Conservation (phyloP, 2,888 invertebrate genomes). For the Tillus elongatus region DNA sequence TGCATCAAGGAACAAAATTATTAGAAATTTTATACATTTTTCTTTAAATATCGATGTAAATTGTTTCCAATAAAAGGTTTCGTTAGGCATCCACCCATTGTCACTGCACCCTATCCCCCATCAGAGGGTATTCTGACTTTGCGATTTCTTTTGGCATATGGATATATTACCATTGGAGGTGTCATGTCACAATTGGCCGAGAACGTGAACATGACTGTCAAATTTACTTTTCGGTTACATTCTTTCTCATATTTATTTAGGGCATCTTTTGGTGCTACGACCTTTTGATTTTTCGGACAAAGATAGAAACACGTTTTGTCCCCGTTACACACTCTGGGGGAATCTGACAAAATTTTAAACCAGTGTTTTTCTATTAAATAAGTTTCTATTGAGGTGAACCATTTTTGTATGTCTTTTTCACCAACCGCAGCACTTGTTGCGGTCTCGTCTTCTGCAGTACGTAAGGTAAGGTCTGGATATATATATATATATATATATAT, state of each 20-base stretch:
- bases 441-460: slow-evolving; percentile 6
- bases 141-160: slow-evolving; percentile 11
- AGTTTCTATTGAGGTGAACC: slow-evolving; percentile 2
- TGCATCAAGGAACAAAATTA: too few species aligned
- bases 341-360: slow-evolving; percentile 4
- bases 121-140: slow-evolving; percentile 8
- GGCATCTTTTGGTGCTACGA: slow-evolving; percentile 16
- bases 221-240: too few species aligned
- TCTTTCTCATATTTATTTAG: slow-evolving; percentile 18
- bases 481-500: too few species aligned
- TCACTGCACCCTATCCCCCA: slow-evolving; percentile 16
- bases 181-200: too few species aligned
- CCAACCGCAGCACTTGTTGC: neutral
- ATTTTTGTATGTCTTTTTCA: slow-evolving; percentile 4
- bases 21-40: too few species aligned
- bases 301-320: slow-evolving; percentile 6
- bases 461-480: neutral
- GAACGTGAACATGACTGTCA: too few species aligned
- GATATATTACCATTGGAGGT: slow-evolving; percentile 15
- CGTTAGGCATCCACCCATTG: slow-evolving; percentile 19
- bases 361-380: neutral
- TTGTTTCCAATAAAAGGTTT: too few species aligned
- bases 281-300: slow-evolving; percentile 13
- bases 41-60: too few species aligned
- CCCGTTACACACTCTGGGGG: slow-evolving; percentile 5